Percentiles rank a stretch among this genome's conserved stretches.
These are phyloP conservation scores for Amazona guildingii DNA, from an alignment of 2,113 vertebrate species.

Conservation along the genomic window DNA sequence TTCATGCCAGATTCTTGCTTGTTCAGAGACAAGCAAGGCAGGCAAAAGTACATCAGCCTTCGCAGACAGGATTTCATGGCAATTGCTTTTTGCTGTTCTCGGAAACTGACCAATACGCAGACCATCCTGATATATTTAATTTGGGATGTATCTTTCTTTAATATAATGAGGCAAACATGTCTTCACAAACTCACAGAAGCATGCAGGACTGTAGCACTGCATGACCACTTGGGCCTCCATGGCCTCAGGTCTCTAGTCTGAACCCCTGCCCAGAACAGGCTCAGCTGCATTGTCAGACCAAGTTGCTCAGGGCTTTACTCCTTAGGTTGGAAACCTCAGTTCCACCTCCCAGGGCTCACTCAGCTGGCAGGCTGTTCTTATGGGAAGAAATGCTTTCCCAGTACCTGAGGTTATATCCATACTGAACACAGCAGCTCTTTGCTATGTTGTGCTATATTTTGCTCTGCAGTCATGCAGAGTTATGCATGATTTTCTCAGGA, in stretches of 20 bases:
- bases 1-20: neutral
- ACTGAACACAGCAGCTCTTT: neutral
- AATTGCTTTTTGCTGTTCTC: neutral
- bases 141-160: neutral
- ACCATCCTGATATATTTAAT: neutral
- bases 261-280: neutral
- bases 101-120: neutral
- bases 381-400: neutral
- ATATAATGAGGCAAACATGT: neutral
- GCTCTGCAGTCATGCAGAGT: neutral
- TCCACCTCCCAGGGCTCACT: rapidly evolving
- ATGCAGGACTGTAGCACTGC: rapidly evolving
- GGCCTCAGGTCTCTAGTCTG: neutral
- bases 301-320: neutral
- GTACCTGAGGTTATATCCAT: neutral
- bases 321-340: rapidly evolving
- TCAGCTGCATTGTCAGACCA: neutral
- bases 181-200: neutral
- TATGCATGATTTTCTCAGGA: neutral
- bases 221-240: rapidly evolving
- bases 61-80: neutral
- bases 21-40: neutral
- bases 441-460: neutral
- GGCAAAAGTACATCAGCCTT: neutral
- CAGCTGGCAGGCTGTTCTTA: neutral